Evolutionary conservation across 2,888 invertebrate genomes (phyloP).

Genomic region (Drosophila tripunctata): DNA sequence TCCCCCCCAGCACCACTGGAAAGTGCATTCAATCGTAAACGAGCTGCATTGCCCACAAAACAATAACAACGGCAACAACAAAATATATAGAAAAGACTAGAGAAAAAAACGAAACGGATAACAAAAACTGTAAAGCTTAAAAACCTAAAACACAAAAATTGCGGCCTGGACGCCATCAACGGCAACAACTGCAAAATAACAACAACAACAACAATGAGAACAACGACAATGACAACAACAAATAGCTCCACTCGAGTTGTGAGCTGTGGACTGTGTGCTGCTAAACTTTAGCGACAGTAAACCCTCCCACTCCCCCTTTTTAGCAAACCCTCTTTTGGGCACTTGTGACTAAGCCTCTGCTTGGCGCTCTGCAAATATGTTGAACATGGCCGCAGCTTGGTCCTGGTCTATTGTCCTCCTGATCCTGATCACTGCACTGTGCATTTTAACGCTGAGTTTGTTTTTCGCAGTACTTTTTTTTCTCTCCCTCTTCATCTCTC

Average conservation of each 20-base stretch:
- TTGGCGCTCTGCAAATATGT: constrained; percentile 72
- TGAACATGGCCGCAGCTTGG: constrained; percentile 72
- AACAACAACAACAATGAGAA: constrained; percentile 46
- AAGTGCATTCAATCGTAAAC: constrained; percentile 72
- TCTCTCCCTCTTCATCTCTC: constrained; percentile 3
- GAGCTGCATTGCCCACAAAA: constrained; percentile 69
- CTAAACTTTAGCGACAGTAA: constrained; percentile 73
- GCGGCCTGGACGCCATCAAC: constrained; percentile 65
- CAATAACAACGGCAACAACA: constrained; percentile 41
- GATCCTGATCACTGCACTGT: constrained; percentile 76
- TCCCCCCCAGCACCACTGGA: constrained; percentile 1
- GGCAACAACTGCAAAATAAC: constrained; percentile 30
- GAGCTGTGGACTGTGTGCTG: constrained; percentile 58
- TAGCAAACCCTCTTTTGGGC: neutral
- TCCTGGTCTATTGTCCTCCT: constrained; percentile 65
- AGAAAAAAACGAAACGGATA: constrained; percentile 1
- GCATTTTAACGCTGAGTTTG: constrained; percentile 72
- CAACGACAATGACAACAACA: constrained; percentile 16
- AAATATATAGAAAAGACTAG: constrained; percentile 16
- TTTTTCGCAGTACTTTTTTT: constrained; percentile 51
- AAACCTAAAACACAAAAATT: constrained; percentile 78
- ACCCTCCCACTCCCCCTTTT: constrained; percentile 10
- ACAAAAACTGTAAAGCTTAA: constrained; percentile 53
- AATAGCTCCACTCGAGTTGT: constrained; percentile 60
- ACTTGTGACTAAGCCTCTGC: constrained; percentile 35